Conservation (phyloP, 2,888 invertebrate genomes). For the Hyles lineata region DNA sequence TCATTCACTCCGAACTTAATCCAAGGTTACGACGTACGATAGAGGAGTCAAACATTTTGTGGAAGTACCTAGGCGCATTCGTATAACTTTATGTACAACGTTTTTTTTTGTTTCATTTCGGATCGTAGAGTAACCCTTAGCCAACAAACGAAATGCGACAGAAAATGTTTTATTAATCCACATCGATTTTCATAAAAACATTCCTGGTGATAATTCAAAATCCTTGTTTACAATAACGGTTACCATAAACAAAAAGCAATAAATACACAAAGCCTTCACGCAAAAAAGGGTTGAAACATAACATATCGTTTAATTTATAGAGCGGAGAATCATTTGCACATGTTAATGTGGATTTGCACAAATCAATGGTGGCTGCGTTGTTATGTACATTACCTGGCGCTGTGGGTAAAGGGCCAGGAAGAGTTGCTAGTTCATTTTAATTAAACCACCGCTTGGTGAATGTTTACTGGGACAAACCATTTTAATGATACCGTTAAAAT, state of each 20-base stretch:
- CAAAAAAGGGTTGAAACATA: neutral
- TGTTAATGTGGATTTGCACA: neutral
- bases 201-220: too few relatives aligned
- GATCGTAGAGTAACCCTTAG: too few relatives aligned
- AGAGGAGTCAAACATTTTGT: too few relatives aligned
- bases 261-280: neutral
- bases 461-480: slow-evolving; percentile 57
- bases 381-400: neutral
- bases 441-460: slow-evolving; percentile 63
- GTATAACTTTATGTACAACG: too few relatives aligned
- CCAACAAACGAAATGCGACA: too few relatives aligned
- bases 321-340: neutral
- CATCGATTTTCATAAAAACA: too few relatives aligned
- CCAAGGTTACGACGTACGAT: too few relatives aligned
- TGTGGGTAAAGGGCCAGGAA: slow-evolving; percentile 47
- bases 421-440: slow-evolving; percentile 59
- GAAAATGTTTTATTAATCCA: too few relatives aligned
- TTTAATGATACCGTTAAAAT: slow-evolving; percentile 55
- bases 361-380: slow-evolving; percentile 4
- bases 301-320: neutral
- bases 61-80: too few relatives aligned
- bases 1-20: too few relatives aligned
- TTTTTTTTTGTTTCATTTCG: too few relatives aligned
- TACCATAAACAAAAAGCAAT: neutral
- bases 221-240: too few relatives aligned